These are phyloP conservation scores for Diaphora mendica DNA, from an alignment of 2,888 invertebrate species.

Conservation along the genomic window DNA sequence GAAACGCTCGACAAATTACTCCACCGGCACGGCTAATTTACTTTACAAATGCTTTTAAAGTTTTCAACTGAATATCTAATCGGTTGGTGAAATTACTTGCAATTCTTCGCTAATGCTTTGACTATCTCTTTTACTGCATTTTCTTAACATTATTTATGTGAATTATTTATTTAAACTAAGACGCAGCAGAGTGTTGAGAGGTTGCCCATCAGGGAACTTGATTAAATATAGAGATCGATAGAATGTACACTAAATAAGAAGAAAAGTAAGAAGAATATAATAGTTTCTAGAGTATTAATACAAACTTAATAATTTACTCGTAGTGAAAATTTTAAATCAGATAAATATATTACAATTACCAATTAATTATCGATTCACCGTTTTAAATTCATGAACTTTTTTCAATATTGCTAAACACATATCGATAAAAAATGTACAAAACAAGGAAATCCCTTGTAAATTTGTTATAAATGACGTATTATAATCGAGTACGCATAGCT, in stretches of 20 bases:
- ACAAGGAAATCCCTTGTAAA: conserved; percentile 13
- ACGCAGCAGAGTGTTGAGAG: not conserved
- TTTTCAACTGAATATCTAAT: conserved; percentile 65
- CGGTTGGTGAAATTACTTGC: conserved; percentile 50
- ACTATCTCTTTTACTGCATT: conserved; percentile 16
- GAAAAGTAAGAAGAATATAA: too few species aligned
- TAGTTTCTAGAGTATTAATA: not conserved
- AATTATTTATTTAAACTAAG: not conserved
- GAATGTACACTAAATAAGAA: too few species aligned
- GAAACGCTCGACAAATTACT: conserved; percentile 74
- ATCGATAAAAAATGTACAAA: not conserved
- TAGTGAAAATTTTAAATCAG: not conserved
- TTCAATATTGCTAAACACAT: not conserved
- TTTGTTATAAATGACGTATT: conserved; percentile 36
- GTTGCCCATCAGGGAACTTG: too few species aligned
- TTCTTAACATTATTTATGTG: conserved; percentile 2
- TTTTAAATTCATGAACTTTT: not conserved
- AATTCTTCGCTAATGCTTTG: conserved; percentile 30
- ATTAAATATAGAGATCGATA: too few species aligned
- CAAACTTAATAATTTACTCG: not conserved
- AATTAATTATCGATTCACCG: not conserved
- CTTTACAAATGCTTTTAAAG: conserved; percentile 76
- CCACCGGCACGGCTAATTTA: conserved; percentile 73
- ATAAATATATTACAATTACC: not conserved
- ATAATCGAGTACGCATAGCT: conserved; percentile 47